Conservation (phyloP, 2,797 vertebrate genomes). For the Alfaro cultratus region DNA sequence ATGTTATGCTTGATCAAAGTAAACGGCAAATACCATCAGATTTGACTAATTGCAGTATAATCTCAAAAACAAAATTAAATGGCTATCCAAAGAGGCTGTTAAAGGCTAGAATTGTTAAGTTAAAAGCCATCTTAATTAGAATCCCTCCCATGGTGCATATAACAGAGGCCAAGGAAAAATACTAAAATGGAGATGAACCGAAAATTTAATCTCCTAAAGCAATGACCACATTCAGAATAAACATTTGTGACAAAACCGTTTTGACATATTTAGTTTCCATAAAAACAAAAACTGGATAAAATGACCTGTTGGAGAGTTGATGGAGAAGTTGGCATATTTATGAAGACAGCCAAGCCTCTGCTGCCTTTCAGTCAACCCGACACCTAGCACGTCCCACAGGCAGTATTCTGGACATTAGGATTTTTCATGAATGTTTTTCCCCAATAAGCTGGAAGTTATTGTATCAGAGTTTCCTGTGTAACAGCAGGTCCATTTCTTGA, state of each 20-base stretch:
- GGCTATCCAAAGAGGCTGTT: conserved; percentile 17
- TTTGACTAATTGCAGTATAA: conserved; percentile 11
- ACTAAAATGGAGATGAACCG: conserved; percentile 24
- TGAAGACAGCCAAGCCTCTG: conserved; percentile 32
- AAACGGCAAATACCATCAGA: neutral
- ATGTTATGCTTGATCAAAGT: neutral
- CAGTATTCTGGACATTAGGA: neutral
- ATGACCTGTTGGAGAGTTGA: neutral
- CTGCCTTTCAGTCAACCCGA: conserved; percentile 30
- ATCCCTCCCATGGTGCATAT: conserved; percentile 35
- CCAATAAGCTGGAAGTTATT: neutral
- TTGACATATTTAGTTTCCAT: neutral
- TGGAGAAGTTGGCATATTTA: neutral
- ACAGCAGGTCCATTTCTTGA: conserved; percentile 17
- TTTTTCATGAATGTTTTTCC: neutral
- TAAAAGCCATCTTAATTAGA: conserved; percentile 44
- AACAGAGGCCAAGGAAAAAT: conserved; percentile 35
- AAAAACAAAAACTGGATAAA: neutral
- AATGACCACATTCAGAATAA: conserved; percentile 11
- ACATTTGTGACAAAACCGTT: conserved; percentile 2
- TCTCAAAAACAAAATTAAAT: conserved; percentile 33
- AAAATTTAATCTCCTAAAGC: conserved; percentile 18
- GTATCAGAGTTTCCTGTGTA: conserved; percentile 8
- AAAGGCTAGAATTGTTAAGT: conserved; percentile 34
- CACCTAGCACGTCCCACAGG: conserved; percentile 24